Percentiles rank a stretch among this genome's conserved stretches.
Conservation (phyloP, 1,140 invertebrate genomes). For the Tribolium madens region DNA sequence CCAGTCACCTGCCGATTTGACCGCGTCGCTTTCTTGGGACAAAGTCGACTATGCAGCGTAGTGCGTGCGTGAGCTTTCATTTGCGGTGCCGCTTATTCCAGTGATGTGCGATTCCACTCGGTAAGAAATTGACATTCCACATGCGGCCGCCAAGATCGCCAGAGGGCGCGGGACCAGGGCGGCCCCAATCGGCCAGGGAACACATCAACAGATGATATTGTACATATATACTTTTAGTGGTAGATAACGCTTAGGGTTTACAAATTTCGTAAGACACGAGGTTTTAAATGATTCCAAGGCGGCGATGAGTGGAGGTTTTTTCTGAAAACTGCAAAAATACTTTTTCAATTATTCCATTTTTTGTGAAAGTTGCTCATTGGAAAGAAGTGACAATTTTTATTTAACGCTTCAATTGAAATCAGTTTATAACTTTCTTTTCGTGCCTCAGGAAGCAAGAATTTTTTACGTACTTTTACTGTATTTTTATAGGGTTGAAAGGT, state of each 20-base stretch:
- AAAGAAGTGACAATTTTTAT: conserved; percentile 10
- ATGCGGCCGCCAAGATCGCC: conserved; percentile 61
- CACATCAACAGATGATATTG: conserved; percentile 54
- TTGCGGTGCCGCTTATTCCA: conserved; percentile 59
- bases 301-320: background rate
- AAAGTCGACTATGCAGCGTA: conserved; percentile 75
- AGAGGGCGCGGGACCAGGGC: conserved; percentile 63
- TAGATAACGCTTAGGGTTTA: conserved; percentile 48
- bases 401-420: conserved; percentile 11
- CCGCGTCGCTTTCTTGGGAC: conserved; percentile 69
- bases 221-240: conserved; percentile 47
- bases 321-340: background rate
- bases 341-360: conserved; percentile 4
- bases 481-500: conserved; percentile 15
- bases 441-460: conserved; percentile 25
- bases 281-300: conserved; percentile 1
- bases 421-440: conserved; percentile 1
- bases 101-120: conserved; percentile 62
- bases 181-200: conserved; percentile 59
- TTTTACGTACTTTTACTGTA: conserved; percentile 26
- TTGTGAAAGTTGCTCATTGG: conserved; percentile 5
- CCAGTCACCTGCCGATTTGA: conserved; percentile 70
- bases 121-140: conserved; percentile 64
- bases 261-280: conserved; percentile 14
- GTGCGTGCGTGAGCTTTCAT: conserved; percentile 48